Percentiles rank a stretch among this genome's conserved stretches.
phyloP scores from a whole-genome alignment of 2,797 vertebrate genomes.

The Serranus cabrilla region DNA sequence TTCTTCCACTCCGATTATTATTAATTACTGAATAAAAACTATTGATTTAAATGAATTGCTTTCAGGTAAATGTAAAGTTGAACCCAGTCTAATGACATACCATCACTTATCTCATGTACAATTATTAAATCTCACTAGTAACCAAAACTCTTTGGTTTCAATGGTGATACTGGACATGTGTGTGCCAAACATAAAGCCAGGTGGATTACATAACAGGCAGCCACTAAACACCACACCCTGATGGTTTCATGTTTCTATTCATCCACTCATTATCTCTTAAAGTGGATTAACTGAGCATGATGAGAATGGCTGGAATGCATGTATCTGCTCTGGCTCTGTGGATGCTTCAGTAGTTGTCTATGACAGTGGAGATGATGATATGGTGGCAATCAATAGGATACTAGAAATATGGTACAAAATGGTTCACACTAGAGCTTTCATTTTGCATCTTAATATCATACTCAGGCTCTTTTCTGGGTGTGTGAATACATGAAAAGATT shows the following conservation, averaged over 20 bases:
- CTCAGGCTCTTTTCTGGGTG: neutral
- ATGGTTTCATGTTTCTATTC: slow-evolving; percentile 15
- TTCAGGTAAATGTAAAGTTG: neutral
- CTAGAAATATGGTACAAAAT: neutral
- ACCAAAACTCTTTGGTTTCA: neutral
- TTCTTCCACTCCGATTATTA: neutral
- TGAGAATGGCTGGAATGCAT: slow-evolving; percentile 32
- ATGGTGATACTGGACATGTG: neutral
- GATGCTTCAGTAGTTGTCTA: neutral
- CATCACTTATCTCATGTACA: neutral
- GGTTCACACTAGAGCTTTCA: neutral
- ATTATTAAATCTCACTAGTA: neutral
- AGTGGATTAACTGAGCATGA: slow-evolving; percentile 13
- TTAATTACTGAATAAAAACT: neutral
- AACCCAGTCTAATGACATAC: neutral
- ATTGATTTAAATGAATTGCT: neutral
- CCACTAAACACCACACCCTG: slow-evolving; percentile 12
- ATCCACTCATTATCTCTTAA: neutral
- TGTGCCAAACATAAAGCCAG: neutral
- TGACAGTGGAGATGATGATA: neutral
- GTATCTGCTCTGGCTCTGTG: neutral
- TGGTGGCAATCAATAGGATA: too few relatives aligned
- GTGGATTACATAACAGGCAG: neutral
- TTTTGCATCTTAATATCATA: neutral
- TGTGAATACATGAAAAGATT: neutral